Evolutionary conservation across 23 tunicate genomes (phyloP).

Genomic region (Oikopleura vanhoeffeni): DNA sequence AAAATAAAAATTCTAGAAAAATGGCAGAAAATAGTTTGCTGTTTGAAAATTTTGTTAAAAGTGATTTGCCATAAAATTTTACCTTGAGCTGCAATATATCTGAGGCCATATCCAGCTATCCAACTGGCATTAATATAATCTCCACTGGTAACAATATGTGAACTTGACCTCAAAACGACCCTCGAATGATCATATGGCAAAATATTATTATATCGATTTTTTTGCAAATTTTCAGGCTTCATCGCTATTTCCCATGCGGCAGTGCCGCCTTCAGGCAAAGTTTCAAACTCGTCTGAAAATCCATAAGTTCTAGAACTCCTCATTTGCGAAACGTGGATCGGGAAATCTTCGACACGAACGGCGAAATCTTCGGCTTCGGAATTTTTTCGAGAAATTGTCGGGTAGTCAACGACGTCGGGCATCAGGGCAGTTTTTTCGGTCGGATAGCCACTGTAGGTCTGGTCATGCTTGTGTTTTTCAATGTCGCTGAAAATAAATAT

Average conservation of each 20-base stretch:
- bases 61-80: no score
- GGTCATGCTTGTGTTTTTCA: neutral
- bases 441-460: neutral
- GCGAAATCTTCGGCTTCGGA: slow-evolving; percentile 45
- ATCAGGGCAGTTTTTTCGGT: neutral
- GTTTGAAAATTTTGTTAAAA: no score
- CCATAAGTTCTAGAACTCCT: slow-evolving; percentile 47
- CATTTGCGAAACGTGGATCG: slow-evolving; percentile 84
- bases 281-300: slow-evolving; percentile 69
- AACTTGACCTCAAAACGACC: slow-evolving; percentile 32
- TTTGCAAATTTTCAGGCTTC: slow-evolving; percentile 33
- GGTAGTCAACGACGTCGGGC: neutral
- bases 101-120: slow-evolving; percentile 4
- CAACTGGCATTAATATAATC: slow-evolving; percentile 87
- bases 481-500: no score
- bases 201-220: slow-evolving; percentile 71
- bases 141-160: neutral
- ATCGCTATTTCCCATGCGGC: slow-evolving; percentile 61
- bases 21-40: no score
- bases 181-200: slow-evolving; percentile 92
- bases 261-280: slow-evolving; percentile 41
- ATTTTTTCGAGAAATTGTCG: neutral
- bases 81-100: neutral
- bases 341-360: slow-evolving; percentile 81
- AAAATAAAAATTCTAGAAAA: no score